Percentiles rank a stretch among this genome's conserved stretches.
phyloP scores from a whole-genome alignment of 2,797 vertebrate species.

The Poecilia gillii region DNA sequence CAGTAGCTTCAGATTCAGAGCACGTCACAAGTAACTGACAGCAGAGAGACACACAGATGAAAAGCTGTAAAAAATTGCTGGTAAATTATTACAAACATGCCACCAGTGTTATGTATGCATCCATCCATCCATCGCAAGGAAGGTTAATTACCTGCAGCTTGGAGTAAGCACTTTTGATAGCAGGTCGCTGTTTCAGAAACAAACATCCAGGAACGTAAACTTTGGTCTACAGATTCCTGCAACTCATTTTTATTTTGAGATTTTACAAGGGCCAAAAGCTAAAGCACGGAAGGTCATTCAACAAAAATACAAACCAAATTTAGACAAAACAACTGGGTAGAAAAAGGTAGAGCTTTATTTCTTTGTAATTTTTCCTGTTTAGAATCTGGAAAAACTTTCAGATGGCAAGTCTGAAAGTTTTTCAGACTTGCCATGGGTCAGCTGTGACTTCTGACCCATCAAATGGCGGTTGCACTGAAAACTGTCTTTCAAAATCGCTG shows the following conservation, averaged over 20 bases:
- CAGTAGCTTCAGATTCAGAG: slow-evolving; percentile 6
- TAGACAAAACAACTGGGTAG: neutral
- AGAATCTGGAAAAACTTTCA: neutral
- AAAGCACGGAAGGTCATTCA: neutral
- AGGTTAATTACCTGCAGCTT: slow-evolving; percentile 3
- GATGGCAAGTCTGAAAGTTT: neutral
- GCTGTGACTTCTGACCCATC: neutral
- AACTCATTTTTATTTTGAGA: neutral
- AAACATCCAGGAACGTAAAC: neutral
- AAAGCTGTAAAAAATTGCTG: neutral
- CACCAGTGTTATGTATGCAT: neutral
- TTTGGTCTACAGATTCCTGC: neutral
- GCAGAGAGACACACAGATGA: neutral
- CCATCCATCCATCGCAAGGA: neutral
- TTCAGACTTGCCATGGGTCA: no score
- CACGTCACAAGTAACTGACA: slow-evolving; percentile 18
- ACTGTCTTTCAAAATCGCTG: neutral
- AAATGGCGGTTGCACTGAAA: neutral
- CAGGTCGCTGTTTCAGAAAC: neutral
- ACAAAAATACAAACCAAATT: neutral
- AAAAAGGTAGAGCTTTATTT: neutral
- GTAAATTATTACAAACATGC: neutral
- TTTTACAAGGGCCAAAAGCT: neutral
- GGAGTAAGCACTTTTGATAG: neutral
- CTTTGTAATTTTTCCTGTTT: neutral